A percentile compares a stretch with the other conserved stretches of the same genome.
These are phyloP conservation scores for Drosophila lacertosa DNA, from an alignment of 1,140 invertebrate genomes.

Conservation along the genomic window DNA sequence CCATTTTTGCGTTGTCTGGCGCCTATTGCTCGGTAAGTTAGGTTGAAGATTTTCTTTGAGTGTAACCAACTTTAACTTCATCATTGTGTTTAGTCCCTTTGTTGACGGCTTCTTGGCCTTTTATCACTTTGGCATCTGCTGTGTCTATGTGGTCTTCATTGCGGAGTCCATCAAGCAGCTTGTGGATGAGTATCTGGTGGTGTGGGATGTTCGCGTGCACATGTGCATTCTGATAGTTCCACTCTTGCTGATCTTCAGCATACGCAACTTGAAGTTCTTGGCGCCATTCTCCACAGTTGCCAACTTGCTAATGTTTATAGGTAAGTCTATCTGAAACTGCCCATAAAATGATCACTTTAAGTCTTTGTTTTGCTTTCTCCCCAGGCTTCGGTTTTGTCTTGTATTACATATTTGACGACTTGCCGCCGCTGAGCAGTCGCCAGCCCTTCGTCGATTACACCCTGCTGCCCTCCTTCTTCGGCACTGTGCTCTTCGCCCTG, in stretches of 20 bases:
- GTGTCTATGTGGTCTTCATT: constrained; percentile 95
- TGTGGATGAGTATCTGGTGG: constrained; percentile 84
- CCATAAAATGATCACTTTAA: neutral
- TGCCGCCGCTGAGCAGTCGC: constrained; percentile 86
- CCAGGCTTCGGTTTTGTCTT: constrained; percentile 87
- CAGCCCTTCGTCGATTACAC: constrained; percentile 85
- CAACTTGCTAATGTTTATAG: constrained; percentile 89
- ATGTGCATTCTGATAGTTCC: constrained; percentile 87
- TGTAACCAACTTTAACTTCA: too few species aligned
- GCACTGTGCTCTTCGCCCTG: constrained; percentile 94
- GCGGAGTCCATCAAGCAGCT: constrained; percentile 89
- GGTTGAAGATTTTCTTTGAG: too few species aligned
- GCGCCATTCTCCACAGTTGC: constrained; percentile 93
- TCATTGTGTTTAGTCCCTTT: constrained; percentile 81
- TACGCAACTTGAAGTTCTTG: constrained; percentile 91
- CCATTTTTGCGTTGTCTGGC: constrained; percentile 85
- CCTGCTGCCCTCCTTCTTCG: constrained; percentile 91
- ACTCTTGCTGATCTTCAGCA: constrained; percentile 89
- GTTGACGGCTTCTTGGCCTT: constrained; percentile 91
- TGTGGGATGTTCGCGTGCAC: constrained; percentile 80
- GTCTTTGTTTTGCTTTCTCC: neutral
- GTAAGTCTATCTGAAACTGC: constrained; percentile 62
- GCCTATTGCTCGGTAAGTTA: constrained; percentile 86
- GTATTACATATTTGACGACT: constrained; percentile 87
- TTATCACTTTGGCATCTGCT: constrained; percentile 95